Evolutionary conservation across 2,888 invertebrate genomes (phyloP).

Genomic region (Heliconius cydno): DNA sequence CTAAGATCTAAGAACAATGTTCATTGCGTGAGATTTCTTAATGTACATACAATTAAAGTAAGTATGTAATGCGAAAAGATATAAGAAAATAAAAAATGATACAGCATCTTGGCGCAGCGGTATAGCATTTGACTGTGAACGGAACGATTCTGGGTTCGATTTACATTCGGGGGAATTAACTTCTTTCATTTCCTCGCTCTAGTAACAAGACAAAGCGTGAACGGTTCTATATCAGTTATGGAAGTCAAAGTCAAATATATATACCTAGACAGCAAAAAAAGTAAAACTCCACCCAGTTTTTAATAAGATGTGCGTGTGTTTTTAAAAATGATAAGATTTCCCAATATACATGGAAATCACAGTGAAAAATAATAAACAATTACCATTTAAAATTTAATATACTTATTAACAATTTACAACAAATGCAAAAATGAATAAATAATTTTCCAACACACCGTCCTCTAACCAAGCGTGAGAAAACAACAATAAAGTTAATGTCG

Average conservation of each 20-base stretch:
- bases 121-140: background rate
- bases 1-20: no score
- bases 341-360: background rate
- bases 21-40: no score
- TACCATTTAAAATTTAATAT: background rate
- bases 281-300: fast-evolving
- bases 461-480: conserved; percentile 69
- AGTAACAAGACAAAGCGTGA: background rate
- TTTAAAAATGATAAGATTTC: background rate
- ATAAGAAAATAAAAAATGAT: no score
- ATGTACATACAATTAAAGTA: no score
- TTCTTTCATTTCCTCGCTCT: background rate
- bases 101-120: no score
- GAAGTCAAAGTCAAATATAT: no score
- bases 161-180: background rate
- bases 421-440: conserved; percentile 30
- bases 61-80: no score
- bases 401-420: conserved; percentile 4
- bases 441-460: conserved; percentile 56
- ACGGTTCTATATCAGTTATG: no score
- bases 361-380: no score
- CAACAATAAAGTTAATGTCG: conserved; percentile 49
- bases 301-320: background rate
- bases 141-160: background rate
- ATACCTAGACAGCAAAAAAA: no score